These are phyloP conservation scores for Erannis defoliaria DNA, from an alignment of 2,888 invertebrate species.

Conservation along the genomic window DNA sequence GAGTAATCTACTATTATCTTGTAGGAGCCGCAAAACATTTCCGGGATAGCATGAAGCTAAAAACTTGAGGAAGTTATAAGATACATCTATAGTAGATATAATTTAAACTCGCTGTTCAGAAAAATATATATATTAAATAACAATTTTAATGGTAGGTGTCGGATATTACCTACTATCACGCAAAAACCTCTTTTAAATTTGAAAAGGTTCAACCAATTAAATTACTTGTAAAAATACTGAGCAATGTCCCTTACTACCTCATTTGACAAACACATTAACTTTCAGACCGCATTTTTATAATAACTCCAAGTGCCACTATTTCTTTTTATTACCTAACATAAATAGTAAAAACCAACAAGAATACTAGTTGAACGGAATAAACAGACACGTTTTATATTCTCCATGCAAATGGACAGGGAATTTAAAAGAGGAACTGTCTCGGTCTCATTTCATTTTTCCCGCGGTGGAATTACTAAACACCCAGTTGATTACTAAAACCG, in stretches of 20 bases:
- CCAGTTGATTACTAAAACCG: slow-evolving; percentile 52
- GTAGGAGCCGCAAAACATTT: no score
- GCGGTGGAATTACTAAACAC: slow-evolving; percentile 40
- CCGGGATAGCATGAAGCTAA: no score
- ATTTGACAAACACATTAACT: slow-evolving; percentile 7
- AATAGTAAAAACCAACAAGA: slow-evolving; percentile 19
- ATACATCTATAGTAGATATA: no score
- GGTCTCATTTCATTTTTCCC: slow-evolving; percentile 23
- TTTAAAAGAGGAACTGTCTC: slow-evolving; percentile 32
- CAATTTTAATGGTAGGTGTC: no score
- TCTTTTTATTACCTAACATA: slow-evolving; percentile 15
- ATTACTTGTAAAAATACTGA: background rate
- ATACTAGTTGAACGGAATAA: slow-evolving; percentile 9
- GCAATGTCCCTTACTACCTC: background rate
- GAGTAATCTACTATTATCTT: no score
- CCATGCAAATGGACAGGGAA: slow-evolving; percentile 14
- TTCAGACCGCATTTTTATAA: slow-evolving; percentile 4
- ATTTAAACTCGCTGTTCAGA: no score
- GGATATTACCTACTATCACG: background rate
- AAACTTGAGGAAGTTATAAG: no score
- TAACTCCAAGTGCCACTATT: slow-evolving; percentile 16
- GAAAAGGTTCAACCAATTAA: background rate
- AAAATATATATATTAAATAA: no score
- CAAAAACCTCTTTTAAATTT: background rate
- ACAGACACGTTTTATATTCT: slow-evolving; percentile 16